Evolutionary conservation across 1,140 invertebrate species (phyloP).

Genomic region (Scaptomyza montana): DNA sequence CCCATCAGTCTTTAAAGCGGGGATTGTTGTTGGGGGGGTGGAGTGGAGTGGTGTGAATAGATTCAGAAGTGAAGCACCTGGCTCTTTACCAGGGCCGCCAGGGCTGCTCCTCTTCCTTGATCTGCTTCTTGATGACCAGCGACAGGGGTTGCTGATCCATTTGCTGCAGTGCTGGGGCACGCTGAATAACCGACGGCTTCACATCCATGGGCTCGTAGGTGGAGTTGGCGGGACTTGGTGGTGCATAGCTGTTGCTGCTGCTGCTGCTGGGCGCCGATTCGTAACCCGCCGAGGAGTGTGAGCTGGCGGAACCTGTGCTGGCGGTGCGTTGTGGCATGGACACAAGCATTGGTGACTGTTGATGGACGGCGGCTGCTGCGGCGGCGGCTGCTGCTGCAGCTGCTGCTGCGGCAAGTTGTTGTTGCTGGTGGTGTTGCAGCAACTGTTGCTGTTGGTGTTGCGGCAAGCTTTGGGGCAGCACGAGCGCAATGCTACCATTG

Average conservation of each 20-base stretch:
- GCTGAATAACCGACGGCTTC: conserved; percentile 82
- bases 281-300: conserved; percentile 85
- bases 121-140: conserved; percentile 85
- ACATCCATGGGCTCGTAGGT: conserved; percentile 81
- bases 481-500: conserved; percentile 91
- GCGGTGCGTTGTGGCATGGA: conserved; percentile 89
- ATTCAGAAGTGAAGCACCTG: conserved; percentile 37
- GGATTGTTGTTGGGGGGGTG: neutral
- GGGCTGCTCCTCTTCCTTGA: conserved; percentile 85
- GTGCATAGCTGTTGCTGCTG: conserved; percentile 73
- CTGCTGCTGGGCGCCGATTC: conserved; percentile 72
- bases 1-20: conserved; percentile 76
- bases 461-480: conserved; percentile 87
- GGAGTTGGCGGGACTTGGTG: conserved; percentile 82
- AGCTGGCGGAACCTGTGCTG: conserved; percentile 87
- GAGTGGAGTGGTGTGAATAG: neutral
- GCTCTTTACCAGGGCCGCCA: conserved; percentile 89
- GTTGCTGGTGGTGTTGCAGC: conserved; percentile 86
- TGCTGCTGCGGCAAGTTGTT: conserved; percentile 50
- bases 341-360: conserved; percentile 86
- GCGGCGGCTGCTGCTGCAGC: conserved; percentile 84
- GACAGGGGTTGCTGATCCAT: conserved; percentile 88
- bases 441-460: conserved; percentile 85
- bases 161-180: conserved; percentile 84
- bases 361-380: conserved; percentile 84